Base-by-base conservation (phyloP, 2,113 vertebrate genomes). In the Dipodomys ordii region DNA sequence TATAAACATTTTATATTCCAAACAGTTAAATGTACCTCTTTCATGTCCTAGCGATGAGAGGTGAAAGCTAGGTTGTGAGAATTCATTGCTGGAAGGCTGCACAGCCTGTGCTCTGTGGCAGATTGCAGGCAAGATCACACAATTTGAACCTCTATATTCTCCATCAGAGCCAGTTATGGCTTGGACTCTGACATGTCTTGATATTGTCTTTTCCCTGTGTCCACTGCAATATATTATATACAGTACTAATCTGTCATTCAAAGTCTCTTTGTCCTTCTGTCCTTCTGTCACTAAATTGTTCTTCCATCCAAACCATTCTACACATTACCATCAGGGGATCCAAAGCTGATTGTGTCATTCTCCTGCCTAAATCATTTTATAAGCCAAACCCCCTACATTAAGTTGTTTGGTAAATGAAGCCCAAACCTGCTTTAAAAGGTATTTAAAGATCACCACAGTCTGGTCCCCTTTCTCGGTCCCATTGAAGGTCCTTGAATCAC, bases 1-100 rank as follows among this genome's bases (percentile, higher is more conserved):
- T 74, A 83, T 91, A 95, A 94, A 91, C 80, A 86, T 82, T 93
- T 94, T 79, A 92, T 95, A 88, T 91, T 94, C 76, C 84, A 87
- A 91, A 89, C 80, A 86, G 74, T 64, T 95, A 95, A 95, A 94
- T 71, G 80, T n/a, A 67, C 85, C 74, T 84, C 67, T 72, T 93
- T 88, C 80, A 88, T 94, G 86, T 80, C 39, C 15, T 88, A 64
- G 18, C 20, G 77, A n/a, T 6, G 49, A 62, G 39, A 94, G 39
- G 39, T 65, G 28, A 68, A 88, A 73, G 2, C 60, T 80, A 80
- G 68, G 15, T 73, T 74, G 30, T 46, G 44, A 79, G 67, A 90
- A 71, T 8, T 87, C 65, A 57, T 65, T 46, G 10, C 39, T 49
- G 46, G 25, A 18, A 87, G 67, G 68, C 57, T 85, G 67, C 7